These are phyloP conservation scores for Ophioderma brevispina DNA, from an alignment of 35 echinoderm and acorn worm genomes.

Conservation along the genomic window DNA sequence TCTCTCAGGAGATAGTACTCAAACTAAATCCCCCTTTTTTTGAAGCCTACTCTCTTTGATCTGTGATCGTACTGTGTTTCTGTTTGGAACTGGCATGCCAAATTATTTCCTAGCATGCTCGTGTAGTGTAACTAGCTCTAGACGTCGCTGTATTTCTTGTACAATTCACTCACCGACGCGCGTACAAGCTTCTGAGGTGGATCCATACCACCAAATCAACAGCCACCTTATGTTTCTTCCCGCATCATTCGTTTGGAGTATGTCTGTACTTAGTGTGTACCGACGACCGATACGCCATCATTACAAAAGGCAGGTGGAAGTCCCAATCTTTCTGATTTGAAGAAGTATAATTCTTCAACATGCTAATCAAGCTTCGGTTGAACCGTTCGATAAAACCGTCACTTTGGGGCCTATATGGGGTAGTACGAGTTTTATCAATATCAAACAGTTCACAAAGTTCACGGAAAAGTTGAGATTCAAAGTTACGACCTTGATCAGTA, in stretches of 20 bases:
- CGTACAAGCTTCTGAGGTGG: neutral
- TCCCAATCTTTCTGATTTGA: conserved; percentile 58
- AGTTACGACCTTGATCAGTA: conserved; percentile 64
- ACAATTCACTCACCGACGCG: neutral
- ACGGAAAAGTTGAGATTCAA: conserved; percentile 42
- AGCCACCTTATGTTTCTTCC: conserved; percentile 36
- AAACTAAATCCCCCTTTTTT: too few relatives aligned
- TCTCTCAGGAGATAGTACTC: too few relatives aligned
- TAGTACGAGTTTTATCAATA: neutral
- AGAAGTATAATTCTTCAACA: neutral
- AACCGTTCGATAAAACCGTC: conserved; percentile 28
- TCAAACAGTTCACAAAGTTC: conserved; percentile 49
- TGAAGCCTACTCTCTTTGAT: neutral
- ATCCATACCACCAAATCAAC: conserved; percentile 13
- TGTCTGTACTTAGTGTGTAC: conserved; percentile 23
- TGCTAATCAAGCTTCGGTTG: conserved; percentile 24
- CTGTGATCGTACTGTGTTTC: neutral
- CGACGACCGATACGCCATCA: conserved; percentile 35
- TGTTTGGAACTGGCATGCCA: neutral
- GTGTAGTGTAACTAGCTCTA: neutral
- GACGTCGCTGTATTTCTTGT: neutral
- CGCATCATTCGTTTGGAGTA: conserved; percentile 35
- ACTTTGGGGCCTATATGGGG: neutral
- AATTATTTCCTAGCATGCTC: neutral
- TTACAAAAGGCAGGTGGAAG: conserved; percentile 8